A percentile compares a stretch with the other conserved stretches of the same genome.
These are phyloP conservation scores for Octonoba sinensis DNA, from an alignment of 2,888 invertebrate species.

Conservation along the genomic window DNA sequence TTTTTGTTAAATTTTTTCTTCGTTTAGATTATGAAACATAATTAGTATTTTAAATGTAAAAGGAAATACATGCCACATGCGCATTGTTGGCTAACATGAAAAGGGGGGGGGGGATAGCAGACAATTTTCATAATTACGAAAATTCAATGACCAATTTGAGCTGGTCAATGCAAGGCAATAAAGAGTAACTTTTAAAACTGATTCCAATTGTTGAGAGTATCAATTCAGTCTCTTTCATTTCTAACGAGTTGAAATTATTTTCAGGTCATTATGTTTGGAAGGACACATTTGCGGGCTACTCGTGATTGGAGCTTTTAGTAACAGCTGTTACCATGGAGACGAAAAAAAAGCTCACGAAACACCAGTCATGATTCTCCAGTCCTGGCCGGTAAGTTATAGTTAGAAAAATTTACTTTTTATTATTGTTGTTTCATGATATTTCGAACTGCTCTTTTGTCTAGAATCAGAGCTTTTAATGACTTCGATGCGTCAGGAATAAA, in stretches of 20 bases:
- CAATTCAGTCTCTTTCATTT: conserved; percentile 40
- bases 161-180: too few species aligned
- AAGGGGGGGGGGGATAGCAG: too few species aligned
- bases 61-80: too few species aligned
- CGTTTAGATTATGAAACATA: too few species aligned
- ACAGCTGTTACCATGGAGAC: conserved; percentile 39
- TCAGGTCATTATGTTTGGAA: conserved; percentile 56
- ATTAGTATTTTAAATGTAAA: too few species aligned
- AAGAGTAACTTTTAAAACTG: too few species aligned
- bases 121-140: too few species aligned
- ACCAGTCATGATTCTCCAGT: conserved; percentile 52
- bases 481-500: conserved; percentile 16
- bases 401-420: conserved; percentile 30
- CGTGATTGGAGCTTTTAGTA: conserved; percentile 53
- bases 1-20: too few species aligned
- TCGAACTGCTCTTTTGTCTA: conserved; percentile 46
- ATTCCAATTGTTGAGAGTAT: not conserved
- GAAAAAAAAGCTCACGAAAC: conserved; percentile 47
- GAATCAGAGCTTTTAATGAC: conserved; percentile 20
- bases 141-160: too few species aligned
- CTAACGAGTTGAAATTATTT: conserved; percentile 62
- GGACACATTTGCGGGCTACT: conserved; percentile 47
- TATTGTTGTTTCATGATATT: conserved; percentile 9
- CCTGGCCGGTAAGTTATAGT: conserved; percentile 48
- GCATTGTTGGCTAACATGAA: too few species aligned